Evolutionary conservation across 2,113 vertebrate genomes (phyloP).

Genomic region (Gallinago undulata): DNA sequence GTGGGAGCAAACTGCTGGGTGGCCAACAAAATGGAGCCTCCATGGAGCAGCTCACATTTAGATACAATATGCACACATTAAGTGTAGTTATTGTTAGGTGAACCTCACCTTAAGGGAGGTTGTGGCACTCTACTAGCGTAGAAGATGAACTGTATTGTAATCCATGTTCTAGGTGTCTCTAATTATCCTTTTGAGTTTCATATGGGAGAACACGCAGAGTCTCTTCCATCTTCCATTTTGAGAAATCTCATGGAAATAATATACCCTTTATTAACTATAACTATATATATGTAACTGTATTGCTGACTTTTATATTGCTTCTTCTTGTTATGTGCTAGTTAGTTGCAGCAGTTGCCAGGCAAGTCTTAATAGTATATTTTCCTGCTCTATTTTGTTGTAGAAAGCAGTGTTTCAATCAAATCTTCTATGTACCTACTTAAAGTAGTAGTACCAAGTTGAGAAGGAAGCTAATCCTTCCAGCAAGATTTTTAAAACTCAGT

Average conservation of each 20-base stretch:
- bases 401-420: neutral
- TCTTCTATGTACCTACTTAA: neutral
- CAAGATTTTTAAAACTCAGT: neutral
- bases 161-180: neutral
- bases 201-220: neutral
- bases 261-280: neutral
- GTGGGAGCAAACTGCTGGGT: neutral
- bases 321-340: neutral
- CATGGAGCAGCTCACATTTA: neutral
- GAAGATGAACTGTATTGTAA: neutral
- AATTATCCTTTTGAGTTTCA: neutral
- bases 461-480: neutral
- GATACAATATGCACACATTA: neutral
- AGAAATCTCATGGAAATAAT: neutral
- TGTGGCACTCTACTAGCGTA: neutral
- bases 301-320: neutral
- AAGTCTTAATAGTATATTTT: neutral
- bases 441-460: neutral
- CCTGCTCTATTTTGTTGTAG: neutral
- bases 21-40: neutral
- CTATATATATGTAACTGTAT: neutral
- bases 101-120: neutral
- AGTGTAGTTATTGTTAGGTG: neutral
- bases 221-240: neutral
- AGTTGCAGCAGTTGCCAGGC: neutral